Evolutionary conservation across 1,140 invertebrate species (phyloP).

Genomic region (Potamilus streckersoni): DNA sequence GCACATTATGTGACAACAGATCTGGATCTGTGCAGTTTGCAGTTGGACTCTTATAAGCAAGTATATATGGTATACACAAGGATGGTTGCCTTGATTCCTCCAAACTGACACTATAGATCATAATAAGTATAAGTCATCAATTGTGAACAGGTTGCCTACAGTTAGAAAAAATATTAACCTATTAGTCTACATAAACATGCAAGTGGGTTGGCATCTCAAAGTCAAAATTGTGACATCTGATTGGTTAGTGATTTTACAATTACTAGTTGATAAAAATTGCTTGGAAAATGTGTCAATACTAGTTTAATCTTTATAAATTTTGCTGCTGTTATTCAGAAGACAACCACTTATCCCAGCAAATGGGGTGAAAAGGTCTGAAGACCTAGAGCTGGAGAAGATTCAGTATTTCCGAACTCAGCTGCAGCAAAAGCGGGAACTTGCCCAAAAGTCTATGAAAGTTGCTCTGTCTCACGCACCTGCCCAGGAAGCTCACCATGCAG

Average conservation of each 20-base stretch:
- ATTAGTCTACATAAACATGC: too few relatives aligned
- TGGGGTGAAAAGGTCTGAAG: conserved; percentile 47
- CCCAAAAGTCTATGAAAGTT: conserved; percentile 50
- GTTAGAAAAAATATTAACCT: too few relatives aligned
- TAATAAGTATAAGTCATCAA: too few relatives aligned
- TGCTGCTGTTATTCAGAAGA: conserved; percentile 3
- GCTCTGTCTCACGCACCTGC: conserved; percentile 31
- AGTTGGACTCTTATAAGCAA: too few relatives aligned
- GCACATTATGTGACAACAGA: too few relatives aligned
- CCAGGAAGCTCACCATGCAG: conserved; percentile 28
- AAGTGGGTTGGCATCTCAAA: too few relatives aligned
- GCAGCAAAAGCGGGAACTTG: conserved; percentile 46
- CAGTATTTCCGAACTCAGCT: conserved; percentile 48
- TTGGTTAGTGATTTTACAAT: background rate
- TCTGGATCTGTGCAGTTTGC: too few relatives aligned
- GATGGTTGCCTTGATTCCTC: too few relatives aligned
- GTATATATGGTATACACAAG: too few relatives aligned
- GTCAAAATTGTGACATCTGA: too few relatives aligned
- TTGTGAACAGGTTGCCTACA: too few relatives aligned
- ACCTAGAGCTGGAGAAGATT: conserved; percentile 59
- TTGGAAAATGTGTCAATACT: background rate
- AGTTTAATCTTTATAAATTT: background rate
- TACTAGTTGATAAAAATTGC: background rate
- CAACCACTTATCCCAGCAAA: conserved; percentile 14
- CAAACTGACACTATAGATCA: too few relatives aligned